Percentiles rank a stretch among this genome's conserved stretches.
phyloP scores from a whole-genome alignment of 37 sponge, comb jelly and placozoan genomes.

The Hormiphora californensis region DNA sequence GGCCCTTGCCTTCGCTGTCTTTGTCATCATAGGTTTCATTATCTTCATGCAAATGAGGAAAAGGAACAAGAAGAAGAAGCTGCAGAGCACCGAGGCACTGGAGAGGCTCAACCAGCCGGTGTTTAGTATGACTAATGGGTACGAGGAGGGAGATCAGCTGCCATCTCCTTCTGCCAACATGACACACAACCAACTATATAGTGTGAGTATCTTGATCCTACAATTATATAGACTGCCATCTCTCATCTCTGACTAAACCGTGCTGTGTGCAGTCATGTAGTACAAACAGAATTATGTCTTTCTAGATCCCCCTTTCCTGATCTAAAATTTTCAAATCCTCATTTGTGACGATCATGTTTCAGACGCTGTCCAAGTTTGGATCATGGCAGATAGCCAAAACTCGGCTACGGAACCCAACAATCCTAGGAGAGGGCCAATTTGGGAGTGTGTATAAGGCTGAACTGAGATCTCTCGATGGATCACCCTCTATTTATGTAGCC shows the following conservation, averaged over 20 bases:
- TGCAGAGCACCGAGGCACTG: slow-evolving; percentile 42
- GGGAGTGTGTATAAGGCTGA: slow-evolving; percentile 48
- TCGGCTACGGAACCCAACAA: neutral
- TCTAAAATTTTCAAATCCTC: too few relatives aligned
- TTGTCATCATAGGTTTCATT: neutral
- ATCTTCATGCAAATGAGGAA: slow-evolving; percentile 45
- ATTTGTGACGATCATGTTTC: too few relatives aligned
- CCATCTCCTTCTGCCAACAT: slow-evolving; percentile 36
- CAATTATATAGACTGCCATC: too few relatives aligned
- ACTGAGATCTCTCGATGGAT: slow-evolving; percentile 15
- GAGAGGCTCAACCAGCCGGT: slow-evolving; percentile 55
- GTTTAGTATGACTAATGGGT: slow-evolving; percentile 12
- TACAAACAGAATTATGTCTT: too few relatives aligned
- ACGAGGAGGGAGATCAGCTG: slow-evolving; percentile 26
- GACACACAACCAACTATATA: slow-evolving; percentile 50
- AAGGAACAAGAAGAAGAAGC: slow-evolving; percentile 48
- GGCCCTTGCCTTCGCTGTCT: neutral
- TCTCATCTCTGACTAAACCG: too few relatives aligned
- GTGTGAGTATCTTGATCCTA: slow-evolving; percentile 42
- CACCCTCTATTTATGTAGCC: slow-evolving; percentile 5
- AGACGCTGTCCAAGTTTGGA: slow-evolving; percentile 50
- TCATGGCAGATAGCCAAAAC: slow-evolving; percentile 47
- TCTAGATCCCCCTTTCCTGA: too few relatives aligned
- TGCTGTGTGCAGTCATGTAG: too few relatives aligned
- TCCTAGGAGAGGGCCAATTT: slow-evolving; percentile 43